Conservation (phyloP, 1,140 invertebrate genomes). For the Reticulitermes speratus region DNA sequence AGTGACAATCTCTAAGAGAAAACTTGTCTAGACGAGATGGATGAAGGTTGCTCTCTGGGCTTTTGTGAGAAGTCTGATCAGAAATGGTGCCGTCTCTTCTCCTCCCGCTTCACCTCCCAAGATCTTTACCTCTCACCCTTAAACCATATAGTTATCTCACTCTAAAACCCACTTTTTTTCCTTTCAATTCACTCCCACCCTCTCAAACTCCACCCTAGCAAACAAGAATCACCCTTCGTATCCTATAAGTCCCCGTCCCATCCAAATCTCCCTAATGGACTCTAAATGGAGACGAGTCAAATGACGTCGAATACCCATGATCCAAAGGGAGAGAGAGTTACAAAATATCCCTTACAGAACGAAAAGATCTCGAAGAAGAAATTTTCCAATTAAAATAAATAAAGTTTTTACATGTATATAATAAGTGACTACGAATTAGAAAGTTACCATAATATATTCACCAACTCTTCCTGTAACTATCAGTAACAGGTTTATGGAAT, state of each 20-base stretch:
- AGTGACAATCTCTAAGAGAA: not conserved
- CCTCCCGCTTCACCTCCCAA: not conserved
- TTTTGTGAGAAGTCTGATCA: not conserved
- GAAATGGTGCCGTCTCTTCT: not conserved
- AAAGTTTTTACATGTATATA: not conserved
- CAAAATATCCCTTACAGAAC: not conserved
- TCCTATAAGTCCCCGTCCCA: not conserved
- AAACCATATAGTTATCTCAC: not conserved
- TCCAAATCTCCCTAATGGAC: slow-evolving; percentile 14
- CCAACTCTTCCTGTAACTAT: not conserved
- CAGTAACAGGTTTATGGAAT: too few relatives aligned
- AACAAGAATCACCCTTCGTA: slow-evolving; percentile 10
- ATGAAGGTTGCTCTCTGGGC: not conserved
- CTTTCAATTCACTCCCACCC: not conserved
- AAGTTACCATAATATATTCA: not conserved
- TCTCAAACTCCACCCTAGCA: slow-evolving; percentile 3
- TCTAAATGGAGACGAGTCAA: slow-evolving; percentile 7
- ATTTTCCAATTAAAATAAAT: not conserved
- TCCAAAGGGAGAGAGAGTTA: not conserved
- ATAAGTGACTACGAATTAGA: not conserved
- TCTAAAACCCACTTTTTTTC: not conserved
- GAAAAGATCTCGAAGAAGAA: not conserved
- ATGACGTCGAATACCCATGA: slow-evolving; percentile 3
- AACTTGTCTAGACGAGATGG: not conserved
- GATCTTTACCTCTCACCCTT: not conserved